Percentiles rank a stretch among this genome's conserved stretches.
These are phyloP conservation scores for Urocolius indicus DNA, from an alignment of 2,113 vertebrate species.

Conservation along the genomic window DNA sequence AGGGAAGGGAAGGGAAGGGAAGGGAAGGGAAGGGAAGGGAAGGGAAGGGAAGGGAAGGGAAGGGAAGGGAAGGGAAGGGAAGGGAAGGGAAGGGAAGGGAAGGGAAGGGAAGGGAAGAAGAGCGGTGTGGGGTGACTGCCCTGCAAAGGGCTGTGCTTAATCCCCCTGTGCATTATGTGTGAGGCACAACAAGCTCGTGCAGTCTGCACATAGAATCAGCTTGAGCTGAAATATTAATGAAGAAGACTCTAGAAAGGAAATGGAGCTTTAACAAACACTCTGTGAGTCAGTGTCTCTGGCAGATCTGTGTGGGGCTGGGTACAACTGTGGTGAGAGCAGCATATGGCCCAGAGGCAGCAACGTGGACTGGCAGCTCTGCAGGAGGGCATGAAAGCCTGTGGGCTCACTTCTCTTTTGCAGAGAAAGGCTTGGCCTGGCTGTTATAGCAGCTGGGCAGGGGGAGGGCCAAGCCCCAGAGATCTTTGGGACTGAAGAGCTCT, in stretches of 20 bases:
- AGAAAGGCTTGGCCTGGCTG: neutral
- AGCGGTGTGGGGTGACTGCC: no score
- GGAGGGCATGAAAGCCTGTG: neutral
- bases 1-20: neutral
- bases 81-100: no score
- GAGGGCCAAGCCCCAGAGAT: neutral
- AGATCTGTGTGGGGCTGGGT: no score
- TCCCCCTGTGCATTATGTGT: neutral
- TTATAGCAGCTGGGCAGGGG: neutral
- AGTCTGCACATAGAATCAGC: neutral
- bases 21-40: no score
- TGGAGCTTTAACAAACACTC: neutral
- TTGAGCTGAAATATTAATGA: slow-evolving; percentile 37
- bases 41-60: no score
- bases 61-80: no score
- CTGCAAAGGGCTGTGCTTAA: no score
- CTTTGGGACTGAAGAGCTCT: neutral
- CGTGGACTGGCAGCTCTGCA: neutral
- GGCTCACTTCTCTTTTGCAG: neutral
- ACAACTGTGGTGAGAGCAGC: neutral
- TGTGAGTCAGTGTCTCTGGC: neutral
- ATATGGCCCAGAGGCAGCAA: no score
- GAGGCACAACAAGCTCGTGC: neutral
- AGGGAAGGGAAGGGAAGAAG: no score
- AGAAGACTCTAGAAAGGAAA: neutral